A percentile compares a stretch with the other conserved stretches of the same genome.
Evolutionary conservation across 2,888 invertebrate genomes (phyloP).

Genomic region (Drosophila longiperda): DNA sequence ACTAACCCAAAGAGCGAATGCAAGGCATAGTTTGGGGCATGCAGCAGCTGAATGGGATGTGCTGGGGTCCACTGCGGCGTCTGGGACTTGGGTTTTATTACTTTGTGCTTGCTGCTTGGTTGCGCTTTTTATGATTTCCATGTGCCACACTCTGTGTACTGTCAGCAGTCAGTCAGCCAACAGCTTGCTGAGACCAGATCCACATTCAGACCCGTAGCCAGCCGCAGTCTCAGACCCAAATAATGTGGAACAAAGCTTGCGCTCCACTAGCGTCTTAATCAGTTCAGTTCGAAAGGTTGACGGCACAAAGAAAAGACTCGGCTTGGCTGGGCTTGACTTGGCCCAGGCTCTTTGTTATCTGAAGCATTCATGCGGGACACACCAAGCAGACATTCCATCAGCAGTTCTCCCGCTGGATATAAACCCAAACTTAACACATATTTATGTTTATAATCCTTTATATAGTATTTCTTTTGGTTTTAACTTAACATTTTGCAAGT

Average conservation of each 20-base stretch:
- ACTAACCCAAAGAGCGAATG: slow-evolving; percentile 52
- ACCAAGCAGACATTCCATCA: slow-evolving; percentile 41
- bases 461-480: not conserved
- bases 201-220: slow-evolving; percentile 6
- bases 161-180: slow-evolving; percentile 66
- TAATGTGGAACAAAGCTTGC: slow-evolving; percentile 23
- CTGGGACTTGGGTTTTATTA: slow-evolving; percentile 56
- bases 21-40: slow-evolving; percentile 6
- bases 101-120: slow-evolving; percentile 50
- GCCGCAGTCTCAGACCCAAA: not conserved
- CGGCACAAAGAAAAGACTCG: slow-evolving; percentile 51
- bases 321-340: slow-evolving; percentile 22
- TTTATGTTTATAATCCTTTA: not conserved
- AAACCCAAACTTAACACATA: slow-evolving; percentile 3
- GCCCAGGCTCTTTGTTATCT: slow-evolving; percentile 50
- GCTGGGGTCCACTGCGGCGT: slow-evolving; percentile 27
- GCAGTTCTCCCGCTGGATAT: not conserved
- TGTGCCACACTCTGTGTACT: slow-evolving; percentile 59
- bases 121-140: slow-evolving; percentile 64
- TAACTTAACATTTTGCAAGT: slow-evolving; percentile 20
- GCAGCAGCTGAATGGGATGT: slow-evolving; percentile 27
- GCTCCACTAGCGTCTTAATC: slow-evolving; percentile 71
- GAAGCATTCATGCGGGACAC: slow-evolving; percentile 72
- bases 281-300: slow-evolving; percentile 69
- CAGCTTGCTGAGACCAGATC: slow-evolving; percentile 19